Base-by-base conservation (phyloP, 2,888 invertebrate genomes). In the Eretmocerus hayati region DNA sequence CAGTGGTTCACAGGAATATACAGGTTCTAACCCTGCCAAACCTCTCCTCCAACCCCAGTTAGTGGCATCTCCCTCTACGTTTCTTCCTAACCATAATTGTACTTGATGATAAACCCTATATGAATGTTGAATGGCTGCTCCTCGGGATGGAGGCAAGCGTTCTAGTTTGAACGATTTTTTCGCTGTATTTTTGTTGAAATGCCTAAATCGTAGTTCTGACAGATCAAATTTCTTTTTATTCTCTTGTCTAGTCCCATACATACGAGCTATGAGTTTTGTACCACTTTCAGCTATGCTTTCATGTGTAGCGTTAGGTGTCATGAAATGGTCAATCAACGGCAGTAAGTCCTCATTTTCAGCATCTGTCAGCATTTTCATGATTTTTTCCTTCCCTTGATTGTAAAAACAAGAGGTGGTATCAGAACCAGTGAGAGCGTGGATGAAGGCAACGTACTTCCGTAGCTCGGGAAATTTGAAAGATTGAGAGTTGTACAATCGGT, bases 371-470 rank as follows among this genome's bases (percentile, higher is more conserved):
- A 30, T 6, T 30, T 40, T 40, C 15, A 30, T 30, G 18, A 40
- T 30, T 30, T 40, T 40, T 15, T 4, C 8, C 19, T 40, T 40
- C 15, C 31, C 40, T 30, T 40, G 40, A 13, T 30, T 40, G 4
- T 19, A 19, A 18, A 40, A 30, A 18, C 22, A 20, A 3, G 35
- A 42, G 3, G 35, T 42, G 1, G 42, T 42, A 35, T 42, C 42
- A 15, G 46, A 48, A 2, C 46, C 48, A 46, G 36, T 42, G 11
- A 52, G 39, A 9, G 58, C 58, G 47, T 61, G 59, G 4, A 54
- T 32, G 42, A 60, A 59, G 22, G 15, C 57, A 42, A 49, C 54
- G 45, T 43, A 48, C 46, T 49, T 42, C 37, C 39, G 31, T 16
- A 32, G 41, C 31, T 11, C 40, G 21, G 33, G 8, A 20, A 16